phyloP scores from a whole-genome alignment of 2,113 vertebrate species.

The Coptodon rendalli region DNA sequence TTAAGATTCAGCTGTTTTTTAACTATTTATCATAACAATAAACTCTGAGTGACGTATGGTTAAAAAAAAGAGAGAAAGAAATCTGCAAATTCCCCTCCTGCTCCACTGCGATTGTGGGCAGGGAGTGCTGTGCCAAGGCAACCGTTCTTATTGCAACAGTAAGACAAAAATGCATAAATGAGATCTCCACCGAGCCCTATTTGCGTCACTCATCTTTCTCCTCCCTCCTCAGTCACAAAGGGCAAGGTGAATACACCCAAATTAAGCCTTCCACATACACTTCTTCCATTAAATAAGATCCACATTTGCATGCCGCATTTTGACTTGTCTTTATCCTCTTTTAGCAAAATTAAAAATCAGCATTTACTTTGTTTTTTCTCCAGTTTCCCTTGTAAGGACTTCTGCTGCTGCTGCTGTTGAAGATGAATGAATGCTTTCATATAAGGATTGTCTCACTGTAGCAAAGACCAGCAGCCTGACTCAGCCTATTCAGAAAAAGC shows the following conservation, averaged over 20 bases:
- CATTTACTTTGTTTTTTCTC: not conserved
- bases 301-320: not conserved
- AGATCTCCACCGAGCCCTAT: not conserved
- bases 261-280: not conserved
- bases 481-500: not conserved
- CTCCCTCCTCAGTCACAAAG: not conserved
- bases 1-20: not conserved
- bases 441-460: not conserved
- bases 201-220: constrained; percentile 25
- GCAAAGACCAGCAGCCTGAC: not conserved
- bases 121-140: not conserved
- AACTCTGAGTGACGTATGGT: not conserved
- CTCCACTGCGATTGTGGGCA: not conserved
- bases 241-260: not conserved
- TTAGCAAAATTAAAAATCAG: not conserved
- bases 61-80: not conserved
- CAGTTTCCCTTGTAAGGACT: not conserved
- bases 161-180: not conserved
- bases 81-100: not conserved
- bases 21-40: not conserved
- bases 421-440: not conserved
- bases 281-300: not conserved
- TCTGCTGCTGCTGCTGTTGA: not conserved
- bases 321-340: not conserved
- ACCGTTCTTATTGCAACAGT: not conserved